Evolutionary conservation across 2,797 vertebrate species (phyloP).

Genomic region (Periparus ater): DNA sequence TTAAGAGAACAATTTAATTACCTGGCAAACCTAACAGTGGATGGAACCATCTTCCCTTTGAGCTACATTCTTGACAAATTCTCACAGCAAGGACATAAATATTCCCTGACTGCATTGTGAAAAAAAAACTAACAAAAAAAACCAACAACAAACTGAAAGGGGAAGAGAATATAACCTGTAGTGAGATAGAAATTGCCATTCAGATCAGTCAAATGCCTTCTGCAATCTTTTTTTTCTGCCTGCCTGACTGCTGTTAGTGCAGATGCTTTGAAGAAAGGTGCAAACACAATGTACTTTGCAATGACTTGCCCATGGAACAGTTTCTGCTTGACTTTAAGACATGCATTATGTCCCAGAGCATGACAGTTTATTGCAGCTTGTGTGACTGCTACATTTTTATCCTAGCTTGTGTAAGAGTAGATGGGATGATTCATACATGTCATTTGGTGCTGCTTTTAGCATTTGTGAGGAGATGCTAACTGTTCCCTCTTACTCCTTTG

Average conservation of each 20-base stretch:
- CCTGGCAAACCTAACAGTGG: background rate
- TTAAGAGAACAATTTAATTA: background rate
- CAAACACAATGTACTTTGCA: background rate
- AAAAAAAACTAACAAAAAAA: background rate
- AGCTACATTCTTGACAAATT: background rate
- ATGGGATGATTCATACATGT: slow-evolving; percentile 29
- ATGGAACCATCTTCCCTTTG: background rate
- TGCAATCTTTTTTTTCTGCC: background rate
- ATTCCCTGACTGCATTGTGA: background rate
- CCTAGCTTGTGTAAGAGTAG: background rate
- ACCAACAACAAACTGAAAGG: background rate
- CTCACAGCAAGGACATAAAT: background rate
- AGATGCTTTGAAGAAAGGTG: background rate
- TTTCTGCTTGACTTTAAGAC: background rate
- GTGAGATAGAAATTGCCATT: background rate
- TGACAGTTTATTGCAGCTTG: background rate
- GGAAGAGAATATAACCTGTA: background rate
- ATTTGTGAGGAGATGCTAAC: slow-evolving; percentile 16
- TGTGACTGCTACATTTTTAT: slow-evolving; percentile 18
- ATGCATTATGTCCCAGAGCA: background rate
- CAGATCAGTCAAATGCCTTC: background rate
- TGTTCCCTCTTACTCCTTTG: background rate
- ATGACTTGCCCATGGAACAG: background rate
- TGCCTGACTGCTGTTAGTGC: background rate
- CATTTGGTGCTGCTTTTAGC: slow-evolving; percentile 35